Base-by-base conservation (phyloP, 2,888 invertebrate genomes). In the Ennomos fuscantarius region DNA sequence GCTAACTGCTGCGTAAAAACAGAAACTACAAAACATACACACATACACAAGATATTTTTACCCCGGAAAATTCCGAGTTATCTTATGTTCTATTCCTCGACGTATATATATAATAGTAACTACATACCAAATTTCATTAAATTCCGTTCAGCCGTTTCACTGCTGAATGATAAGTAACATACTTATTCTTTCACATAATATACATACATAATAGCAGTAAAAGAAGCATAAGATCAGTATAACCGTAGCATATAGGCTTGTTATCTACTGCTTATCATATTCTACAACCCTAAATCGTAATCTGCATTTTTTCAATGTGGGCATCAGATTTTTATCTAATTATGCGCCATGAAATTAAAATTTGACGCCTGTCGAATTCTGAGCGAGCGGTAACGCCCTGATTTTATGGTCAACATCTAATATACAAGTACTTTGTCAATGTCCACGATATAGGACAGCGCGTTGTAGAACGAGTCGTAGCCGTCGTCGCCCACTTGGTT, bases 361-460 rank as follows among this genome's bases (percentile, higher is more conserved):
- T 61, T 37, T 46, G 52, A 60, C 52, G 49, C n/a, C 11, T 40
- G 2, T 6, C 24, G 24, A 37, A 57, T 52, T 42, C 31, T 24
- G 15, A 51, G 39, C 43, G 1, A 35, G 44, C 35, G 9, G 46
- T 59, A 54, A 62, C 52, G 46, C 36, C 8, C 13, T 48, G 63
- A 65, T 70, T 68, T 69, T 60, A 73, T 66, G 48, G 66, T 58
- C 24, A 44, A 51, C 55, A 40, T 66, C 63, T 63, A 67, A 74
- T 76, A 70, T 70, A 71, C 66, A 63, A 63, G 55, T 66, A 70
- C 64, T 72, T 72, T 69, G 68, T 74, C 72, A 72, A 72, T 65
- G 76, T 70, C 66, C 55, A 63, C 63, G 55, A 74, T 72, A 65
- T 75, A 67, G 74, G 69, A 64, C 72, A 72, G 63, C 59, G 62